Percentiles rank a stretch among this genome's conserved stretches.
Evolutionary conservation across 2,113 vertebrate genomes (phyloP).

Genomic region (Chaetops frenatus): DNA sequence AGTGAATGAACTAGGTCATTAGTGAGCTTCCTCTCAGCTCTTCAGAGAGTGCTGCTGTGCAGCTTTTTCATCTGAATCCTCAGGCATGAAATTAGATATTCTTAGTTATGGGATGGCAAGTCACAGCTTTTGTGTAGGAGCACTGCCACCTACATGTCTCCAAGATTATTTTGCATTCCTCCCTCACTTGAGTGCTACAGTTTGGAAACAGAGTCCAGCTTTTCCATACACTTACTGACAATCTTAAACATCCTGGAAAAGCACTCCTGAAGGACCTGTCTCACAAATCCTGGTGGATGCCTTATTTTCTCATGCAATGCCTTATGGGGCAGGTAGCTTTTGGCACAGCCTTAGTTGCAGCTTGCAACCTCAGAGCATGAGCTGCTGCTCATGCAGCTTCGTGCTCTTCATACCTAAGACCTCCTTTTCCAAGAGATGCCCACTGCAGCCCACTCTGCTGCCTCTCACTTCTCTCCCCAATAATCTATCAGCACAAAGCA

Average conservation of each 20-base stretch:
- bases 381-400: too few relatives aligned
- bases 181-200: background rate
- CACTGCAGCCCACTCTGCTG: background rate
- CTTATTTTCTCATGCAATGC: accelerated
- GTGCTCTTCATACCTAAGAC: too few relatives aligned
- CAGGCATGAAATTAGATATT: background rate
- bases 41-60: background rate
- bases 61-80: background rate
- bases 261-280: background rate
- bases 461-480: background rate
- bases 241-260: background rate
- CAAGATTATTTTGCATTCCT: background rate
- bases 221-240: background rate
- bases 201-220: background rate
- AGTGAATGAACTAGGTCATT: background rate
- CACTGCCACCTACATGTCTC: background rate
- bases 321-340: background rate
- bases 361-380: background rate
- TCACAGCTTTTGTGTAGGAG: background rate
- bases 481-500: accelerated
- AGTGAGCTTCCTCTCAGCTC: background rate
- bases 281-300: background rate
- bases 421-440: background rate
- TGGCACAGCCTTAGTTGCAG: background rate
- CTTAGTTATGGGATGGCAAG: background rate